Base-by-base conservation (phyloP, 2,888 invertebrate species). In the Aleiodes alternator region DNA sequence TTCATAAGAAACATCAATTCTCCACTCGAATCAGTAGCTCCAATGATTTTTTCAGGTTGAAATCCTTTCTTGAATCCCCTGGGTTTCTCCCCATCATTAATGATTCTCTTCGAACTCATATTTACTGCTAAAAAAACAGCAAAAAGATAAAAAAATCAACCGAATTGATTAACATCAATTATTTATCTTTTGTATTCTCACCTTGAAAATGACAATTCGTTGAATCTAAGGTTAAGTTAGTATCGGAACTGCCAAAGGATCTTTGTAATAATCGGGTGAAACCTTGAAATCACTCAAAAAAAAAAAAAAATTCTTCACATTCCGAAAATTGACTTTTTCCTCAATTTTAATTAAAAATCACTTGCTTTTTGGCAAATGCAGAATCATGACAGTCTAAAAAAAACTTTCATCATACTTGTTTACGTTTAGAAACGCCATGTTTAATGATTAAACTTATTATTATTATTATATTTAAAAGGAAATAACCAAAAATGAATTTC, bases 1-100 rank as follows among this genome's bases (percentile, higher is more conserved):
- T 97, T 96, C 85, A 98, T 95, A 34, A 98, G 91, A 87, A 97
- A 98, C 92, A 94, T 96, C 0, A 97, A 91, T 85, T 95, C 95
- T 0, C 97, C 97, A 83, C 94, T 94, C n/a, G 95, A 95, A 85
- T 97, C 94, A 16, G 97, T 97, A 0, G 96, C 97, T 3, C 97
- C 97, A 76, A 97, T 93, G 72, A 98, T 97, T 89, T 94, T 95
- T 76, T 97, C 95, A 34, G 97, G 94, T 78, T 94, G 93, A 8
- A 97, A 89, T 0, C 95, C 94, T 61, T 96, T 90, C 59, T 95
- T 95, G 83, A 97, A 94, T 0, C 97, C 97, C 73, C 95, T 91
- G 0, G 93, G 92, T 83, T 93, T 94, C 50, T 91, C 91, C 11
- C 93, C 91, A 85, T 93, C 93, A 88, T 93, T 80, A 38, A 80